These are phyloP conservation scores for Tursiops truncatus DNA, from an alignment of 2,113 vertebrate genomes.

Conservation along the genomic window DNA sequence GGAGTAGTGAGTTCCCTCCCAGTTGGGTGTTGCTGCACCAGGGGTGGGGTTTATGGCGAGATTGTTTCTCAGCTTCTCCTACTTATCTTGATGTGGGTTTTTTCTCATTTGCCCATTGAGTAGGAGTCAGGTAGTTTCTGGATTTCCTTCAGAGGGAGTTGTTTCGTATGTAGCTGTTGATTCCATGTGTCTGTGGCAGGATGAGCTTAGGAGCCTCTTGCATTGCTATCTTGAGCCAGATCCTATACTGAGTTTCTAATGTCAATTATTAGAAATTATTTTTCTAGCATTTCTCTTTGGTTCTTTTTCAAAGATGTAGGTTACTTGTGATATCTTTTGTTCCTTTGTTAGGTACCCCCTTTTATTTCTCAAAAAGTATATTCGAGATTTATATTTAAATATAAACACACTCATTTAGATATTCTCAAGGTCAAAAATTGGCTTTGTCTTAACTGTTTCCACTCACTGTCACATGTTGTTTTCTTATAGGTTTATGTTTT, in stretches of 20 bases:
- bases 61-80: neutral
- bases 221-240: neutral
- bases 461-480: neutral
- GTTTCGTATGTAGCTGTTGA: neutral
- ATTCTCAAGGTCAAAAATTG: neutral
- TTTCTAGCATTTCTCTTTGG: constrained; percentile 15
- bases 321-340: neutral
- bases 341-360: neutral
- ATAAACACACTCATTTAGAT: neutral
- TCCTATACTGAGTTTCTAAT: neutral
- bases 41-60: neutral
- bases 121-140: neutral
- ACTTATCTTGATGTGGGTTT: neutral
- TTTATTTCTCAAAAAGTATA: neutral
- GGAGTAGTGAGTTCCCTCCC: neutral
- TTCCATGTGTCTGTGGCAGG: neutral
- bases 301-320: neutral
- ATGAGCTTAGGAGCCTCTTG: neutral
- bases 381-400: neutral
- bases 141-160: neutral
- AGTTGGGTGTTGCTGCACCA: neutral
- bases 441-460: neutral
- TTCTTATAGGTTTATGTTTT: neutral
- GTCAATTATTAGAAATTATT: neutral
- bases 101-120: neutral